Percentiles rank a stretch among this genome's conserved stretches.
Evolutionary conservation across 2,797 vertebrate species (phyloP).

Genomic region (Dicrostonyx torquatus): DNA sequence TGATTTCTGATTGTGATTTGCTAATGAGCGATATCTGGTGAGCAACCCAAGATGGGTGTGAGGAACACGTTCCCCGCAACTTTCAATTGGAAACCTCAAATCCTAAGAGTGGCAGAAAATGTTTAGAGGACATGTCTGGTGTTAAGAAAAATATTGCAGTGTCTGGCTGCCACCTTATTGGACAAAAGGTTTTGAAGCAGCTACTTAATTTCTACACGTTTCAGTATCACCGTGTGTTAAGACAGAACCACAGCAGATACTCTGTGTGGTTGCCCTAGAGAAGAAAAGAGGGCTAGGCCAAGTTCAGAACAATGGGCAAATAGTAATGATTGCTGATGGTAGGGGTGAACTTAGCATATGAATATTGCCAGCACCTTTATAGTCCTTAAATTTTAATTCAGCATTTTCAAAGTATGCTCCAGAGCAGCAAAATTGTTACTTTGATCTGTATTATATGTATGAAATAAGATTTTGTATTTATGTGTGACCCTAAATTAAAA

Average conservation of each 20-base stretch:
- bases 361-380: background rate
- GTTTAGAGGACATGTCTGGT: background rate
- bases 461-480: background rate
- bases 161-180: background rate
- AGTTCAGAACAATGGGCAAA: background rate
- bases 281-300: background rate
- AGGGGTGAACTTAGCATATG: background rate
- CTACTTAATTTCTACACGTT: background rate
- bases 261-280: background rate
- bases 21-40: background rate
- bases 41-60: background rate
- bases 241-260: no score
- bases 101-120: background rate
- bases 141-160: background rate
- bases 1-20: background rate
- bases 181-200: background rate
- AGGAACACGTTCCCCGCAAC: background rate
- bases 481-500: background rate
- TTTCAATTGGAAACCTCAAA: background rate
- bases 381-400: slow-evolving; percentile 18
- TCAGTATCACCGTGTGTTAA: background rate
- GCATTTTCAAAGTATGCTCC: background rate
- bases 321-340: background rate
- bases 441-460: background rate
- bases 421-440: slow-evolving; percentile 32